Evolutionary conservation across 2,888 invertebrate genomes (phyloP), one percentile per base, ranked within the genome.

Genomic region (Rutpela maculata): DNA sequence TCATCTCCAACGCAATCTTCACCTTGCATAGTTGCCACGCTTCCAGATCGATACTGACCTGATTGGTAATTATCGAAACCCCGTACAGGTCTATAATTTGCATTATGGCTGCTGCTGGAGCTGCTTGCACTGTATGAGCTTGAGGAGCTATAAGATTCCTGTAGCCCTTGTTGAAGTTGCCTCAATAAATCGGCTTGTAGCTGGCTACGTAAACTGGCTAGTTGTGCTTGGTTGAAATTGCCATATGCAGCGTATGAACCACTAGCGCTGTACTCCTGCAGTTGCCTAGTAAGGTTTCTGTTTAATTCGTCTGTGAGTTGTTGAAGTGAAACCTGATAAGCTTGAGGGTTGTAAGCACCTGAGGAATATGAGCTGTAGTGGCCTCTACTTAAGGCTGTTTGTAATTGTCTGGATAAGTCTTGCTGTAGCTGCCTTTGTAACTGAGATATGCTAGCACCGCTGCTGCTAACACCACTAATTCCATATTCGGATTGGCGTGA

Each of bases 81-180:
- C 80, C 83, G 79, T 22, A 80, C 84, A 57, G 81, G 80, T 78
- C 85, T 81, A 71, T 84, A 85, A 65, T 81, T 83, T 15, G 79
- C 78, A 71, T 78, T 81, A 50, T 82, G 80, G 31, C 78, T 76
- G 62, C 79, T 79, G 56, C 83, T 80, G 50, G 78, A 76, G 55
- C 83, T 80, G 35, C 83, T 83, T 9, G 85, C 80, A 74, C 85
- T 85, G 70, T 83, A 85, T 19, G 86, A 85, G 63, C 86, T 86
- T 43, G 85, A 85, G 6, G 83, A 78, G 69, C 86, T 86, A 62
- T 84, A 85, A 12, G 83, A 84, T 76, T 87, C 86, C 72, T 85
- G 85, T 38, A 89, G 76, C 26, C 88, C 88, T 84, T 87, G 86
- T 68, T 87, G 86, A n/a, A 89, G 81, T 80, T 89, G 88, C 59